Evolutionary conservation across 2,888 invertebrate species (phyloP).

Genomic region (Atethmia centrago): DNA sequence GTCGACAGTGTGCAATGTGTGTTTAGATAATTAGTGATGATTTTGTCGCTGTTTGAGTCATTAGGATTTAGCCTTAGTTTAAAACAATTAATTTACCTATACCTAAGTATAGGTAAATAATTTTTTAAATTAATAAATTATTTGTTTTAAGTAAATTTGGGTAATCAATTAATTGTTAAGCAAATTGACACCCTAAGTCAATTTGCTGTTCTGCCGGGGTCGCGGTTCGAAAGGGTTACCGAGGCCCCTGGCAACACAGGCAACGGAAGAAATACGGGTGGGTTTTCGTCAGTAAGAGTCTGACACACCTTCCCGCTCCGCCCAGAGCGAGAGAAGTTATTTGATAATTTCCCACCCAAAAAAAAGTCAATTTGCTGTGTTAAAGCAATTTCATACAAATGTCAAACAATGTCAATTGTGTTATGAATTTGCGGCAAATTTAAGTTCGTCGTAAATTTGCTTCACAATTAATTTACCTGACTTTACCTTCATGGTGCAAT

Average conservation of each 20-base stretch:
- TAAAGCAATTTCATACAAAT: not conserved
- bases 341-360: too few species aligned
- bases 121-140: too few species aligned
- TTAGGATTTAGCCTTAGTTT: slow-evolving; percentile 2
- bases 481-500: not conserved
- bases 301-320: too few species aligned
- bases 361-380: not conserved
- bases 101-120: not conserved
- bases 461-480: too few species aligned
- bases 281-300: too few species aligned
- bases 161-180: not conserved
- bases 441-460: not conserved
- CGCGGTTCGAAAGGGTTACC: too few species aligned
- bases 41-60: slow-evolving; percentile 34
- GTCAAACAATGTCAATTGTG: not conserved
- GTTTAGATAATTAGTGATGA: slow-evolving; percentile 48
- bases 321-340: too few species aligned
- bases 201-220: too few species aligned
- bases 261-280: too few species aligned
- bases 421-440: not conserved
- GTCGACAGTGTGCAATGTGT: slow-evolving; percentile 47
- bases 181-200: not conserved
- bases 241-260: too few species aligned
- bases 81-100: too few species aligned
- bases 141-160: too few species aligned